Conservation (phyloP, 1,140 invertebrate genomes). For the Drosophila saltans region DNA sequence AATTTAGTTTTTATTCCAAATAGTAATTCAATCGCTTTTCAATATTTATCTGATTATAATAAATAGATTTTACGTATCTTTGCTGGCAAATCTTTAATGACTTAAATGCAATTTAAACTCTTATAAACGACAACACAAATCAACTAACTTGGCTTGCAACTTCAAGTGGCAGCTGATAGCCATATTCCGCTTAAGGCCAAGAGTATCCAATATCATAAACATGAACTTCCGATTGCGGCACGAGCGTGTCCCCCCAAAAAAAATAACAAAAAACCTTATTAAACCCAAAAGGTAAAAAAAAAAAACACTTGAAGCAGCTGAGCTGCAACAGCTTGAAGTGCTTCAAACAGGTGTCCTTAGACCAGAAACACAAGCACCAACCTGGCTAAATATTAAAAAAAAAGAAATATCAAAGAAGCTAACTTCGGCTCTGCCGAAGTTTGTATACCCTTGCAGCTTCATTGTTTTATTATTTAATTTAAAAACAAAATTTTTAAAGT, state of each 20-base stretch:
- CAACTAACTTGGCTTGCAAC: neutral
- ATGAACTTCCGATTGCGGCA: conserved; percentile 71
- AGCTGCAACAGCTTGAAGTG: conserved; percentile 55
- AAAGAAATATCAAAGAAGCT: too few relatives aligned
- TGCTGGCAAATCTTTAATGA: neutral
- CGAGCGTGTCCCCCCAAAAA: conserved; percentile 65
- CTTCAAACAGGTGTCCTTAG: conserved; percentile 51
- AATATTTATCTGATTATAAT: neutral
- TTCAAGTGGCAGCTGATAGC: conserved; percentile 54
- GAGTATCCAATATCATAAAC: conserved; percentile 63
- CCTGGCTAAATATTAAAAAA: conserved; percentile 11
- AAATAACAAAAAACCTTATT: conserved; percentile 32
- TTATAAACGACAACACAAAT: conserved; percentile 7
- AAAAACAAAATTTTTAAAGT: too few relatives aligned
- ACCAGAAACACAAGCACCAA: conserved; percentile 8
- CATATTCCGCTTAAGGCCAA: conserved; percentile 13
- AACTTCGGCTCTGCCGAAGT: too few relatives aligned
- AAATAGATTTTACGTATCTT: neutral
- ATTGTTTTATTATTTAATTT: too few relatives aligned
- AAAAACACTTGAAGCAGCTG: conserved; percentile 51
- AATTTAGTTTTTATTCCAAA: too few relatives aligned
- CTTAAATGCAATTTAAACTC: conserved; percentile 5
- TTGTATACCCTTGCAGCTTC: too few relatives aligned
- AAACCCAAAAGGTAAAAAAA: neutral
- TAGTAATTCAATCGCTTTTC: too few relatives aligned